phyloP scores from a whole-genome alignment of 2,797 vertebrate genomes.

The Serranus cabrilla region DNA sequence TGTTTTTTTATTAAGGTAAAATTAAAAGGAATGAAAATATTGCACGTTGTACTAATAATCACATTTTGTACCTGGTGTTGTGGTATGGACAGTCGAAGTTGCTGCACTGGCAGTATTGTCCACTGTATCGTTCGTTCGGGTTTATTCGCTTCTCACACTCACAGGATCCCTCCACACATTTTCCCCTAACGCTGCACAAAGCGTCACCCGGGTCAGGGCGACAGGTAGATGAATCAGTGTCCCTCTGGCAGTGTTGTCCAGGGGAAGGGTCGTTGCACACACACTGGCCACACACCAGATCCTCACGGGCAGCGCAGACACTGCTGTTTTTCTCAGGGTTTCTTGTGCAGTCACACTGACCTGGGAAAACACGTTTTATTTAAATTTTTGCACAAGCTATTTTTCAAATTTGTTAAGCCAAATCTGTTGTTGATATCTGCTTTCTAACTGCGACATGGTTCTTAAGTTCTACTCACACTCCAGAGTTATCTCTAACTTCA shows the following conservation, averaged over 20 bases:
- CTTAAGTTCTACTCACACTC: slow-evolving; percentile 62
- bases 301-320: slow-evolving; percentile 39
- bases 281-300: slow-evolving; percentile 60
- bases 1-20: no score
- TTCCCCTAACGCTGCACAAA: slow-evolving; percentile 58
- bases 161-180: slow-evolving; percentile 51
- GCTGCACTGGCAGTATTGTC: slow-evolving; percentile 68
- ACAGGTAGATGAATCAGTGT: slow-evolving; percentile 15
- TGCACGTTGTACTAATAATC: background rate
- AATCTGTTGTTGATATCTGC: no score
- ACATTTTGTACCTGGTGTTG: slow-evolving; percentile 42
- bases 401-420: no score
- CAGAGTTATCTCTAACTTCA: slow-evolving; percentile 55
- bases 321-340: slow-evolving; percentile 51
- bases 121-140: slow-evolving; percentile 26
- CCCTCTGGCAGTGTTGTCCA: slow-evolving; percentile 47
- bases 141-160: slow-evolving; percentile 15
- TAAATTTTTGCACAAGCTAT: no score
- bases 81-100: slow-evolving; percentile 59
- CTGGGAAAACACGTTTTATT: no score
- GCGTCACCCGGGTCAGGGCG: background rate
- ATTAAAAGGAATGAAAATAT: background rate
- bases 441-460: no score
- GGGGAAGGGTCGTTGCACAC: slow-evolving; percentile 15
- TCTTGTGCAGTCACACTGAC: slow-evolving; percentile 59